Evolutionary conservation across 2,888 invertebrate species (phyloP), one percentile per base, ranked within the genome.

Genomic region (Nasonia oneida): DNA sequence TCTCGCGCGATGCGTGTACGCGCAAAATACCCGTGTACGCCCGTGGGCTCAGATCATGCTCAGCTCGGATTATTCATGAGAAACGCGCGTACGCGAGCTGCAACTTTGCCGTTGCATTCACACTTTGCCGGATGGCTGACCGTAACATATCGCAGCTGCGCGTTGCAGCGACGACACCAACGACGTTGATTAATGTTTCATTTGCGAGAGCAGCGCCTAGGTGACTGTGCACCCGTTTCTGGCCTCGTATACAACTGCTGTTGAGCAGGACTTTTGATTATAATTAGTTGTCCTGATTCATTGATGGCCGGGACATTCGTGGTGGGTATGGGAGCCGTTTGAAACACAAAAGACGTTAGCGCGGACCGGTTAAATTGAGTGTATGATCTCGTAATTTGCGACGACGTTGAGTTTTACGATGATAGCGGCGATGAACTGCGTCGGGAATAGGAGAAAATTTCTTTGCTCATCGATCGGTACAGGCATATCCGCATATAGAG

Each of bases 161-260:
- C 67, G 37, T 37, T 61, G 8, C 8, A n/a, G n/a, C 18, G n/a
- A 61, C 8, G 57, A 61, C 67, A 6, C n/a, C 57, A 33, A 14
- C 67, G 67, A 67, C 67, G 33, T 67, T 67, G 67, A 67, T 67
- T 29, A 67, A 67, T 67, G 67, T 67, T 67, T 67, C 67, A 67
- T 67, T 67, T 14, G 29, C 15, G 67, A 29, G 67, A 67, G 67
- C 10, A 33, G 67, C 12, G 29, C 64, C 29, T 4, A 37, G 37
- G 37, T 37, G 37, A 0, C 37, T 37, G 29, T 29, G 10, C 23
- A 3, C 33, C 4, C n/a, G 57, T 61, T 15, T 61, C 57, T n/a
- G n/a, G 29, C 14, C 67, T 67, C 29, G 33, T 61, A 6, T 18
- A 29, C 29, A 23, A 64, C 64, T 29, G 64, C 29, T 29, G 64